phyloP scores from a whole-genome alignment of 1,140 invertebrate genomes.

The Drosophila gunungcola region DNA sequence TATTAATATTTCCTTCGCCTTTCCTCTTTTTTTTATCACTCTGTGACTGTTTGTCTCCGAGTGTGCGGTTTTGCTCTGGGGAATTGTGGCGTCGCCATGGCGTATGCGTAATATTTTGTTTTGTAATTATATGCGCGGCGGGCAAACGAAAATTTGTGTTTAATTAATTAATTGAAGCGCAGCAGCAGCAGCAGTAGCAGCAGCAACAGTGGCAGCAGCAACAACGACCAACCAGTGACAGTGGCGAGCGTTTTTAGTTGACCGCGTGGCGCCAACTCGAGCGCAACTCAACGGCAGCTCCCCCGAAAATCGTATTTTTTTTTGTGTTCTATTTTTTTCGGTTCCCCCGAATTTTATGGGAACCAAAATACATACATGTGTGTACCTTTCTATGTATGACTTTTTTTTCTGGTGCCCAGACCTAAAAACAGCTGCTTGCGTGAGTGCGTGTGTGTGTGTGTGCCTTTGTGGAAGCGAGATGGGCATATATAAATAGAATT shows the following conservation, averaged over 20 bases:
- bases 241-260: conserved; percentile 48
- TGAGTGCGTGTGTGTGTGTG: conserved; percentile 1
- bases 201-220: conserved; percentile 7
- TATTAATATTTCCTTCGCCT: conserved; percentile 37
- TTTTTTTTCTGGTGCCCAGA: conserved; percentile 6
- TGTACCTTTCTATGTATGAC: no score
- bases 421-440: conserved; percentile 64
- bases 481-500: conserved; percentile 31
- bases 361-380: not conserved
- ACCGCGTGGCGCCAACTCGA: conserved; percentile 69
- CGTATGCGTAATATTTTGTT: conserved; percentile 75
- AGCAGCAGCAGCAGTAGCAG: conserved; percentile 20
- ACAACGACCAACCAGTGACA: conserved; percentile 5
- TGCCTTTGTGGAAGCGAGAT: conserved; percentile 45
- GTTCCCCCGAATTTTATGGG: not conserved
- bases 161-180: conserved; percentile 77
- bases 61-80: conserved; percentile 33
- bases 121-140: conserved; percentile 68
- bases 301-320: not conserved
- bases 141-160: conserved; percentile 63
- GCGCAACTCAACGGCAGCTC: conserved; percentile 42
- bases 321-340: not conserved
- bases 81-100: conserved; percentile 61
- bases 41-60: conserved; percentile 3
- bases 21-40: conserved; percentile 10